These are phyloP conservation scores for Gallinago stenura DNA, from an alignment of 2,797 vertebrate genomes.

Conservation along the genomic window DNA sequence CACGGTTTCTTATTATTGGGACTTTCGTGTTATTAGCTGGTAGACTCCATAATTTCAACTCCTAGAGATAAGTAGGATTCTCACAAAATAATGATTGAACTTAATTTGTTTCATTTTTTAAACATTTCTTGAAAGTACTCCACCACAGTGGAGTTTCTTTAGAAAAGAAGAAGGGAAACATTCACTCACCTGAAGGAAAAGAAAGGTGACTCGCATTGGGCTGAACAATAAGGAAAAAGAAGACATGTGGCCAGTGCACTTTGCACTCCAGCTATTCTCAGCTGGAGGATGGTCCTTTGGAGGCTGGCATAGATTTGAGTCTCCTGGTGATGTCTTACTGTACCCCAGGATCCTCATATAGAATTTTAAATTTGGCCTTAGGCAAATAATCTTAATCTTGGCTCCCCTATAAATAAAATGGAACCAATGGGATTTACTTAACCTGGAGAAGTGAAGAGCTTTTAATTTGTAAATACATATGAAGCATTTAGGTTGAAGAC, in stretches of 20 bases:
- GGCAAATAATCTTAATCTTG: not conserved
- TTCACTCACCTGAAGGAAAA: not conserved
- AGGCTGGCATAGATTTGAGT: not conserved
- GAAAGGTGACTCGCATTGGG: not conserved
- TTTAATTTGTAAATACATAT: not conserved
- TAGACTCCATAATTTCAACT: not conserved
- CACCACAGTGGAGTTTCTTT: not conserved
- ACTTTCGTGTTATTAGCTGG: not conserved
- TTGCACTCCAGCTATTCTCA: not conserved
- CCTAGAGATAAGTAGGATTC: not conserved
- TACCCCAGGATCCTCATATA: not conserved
- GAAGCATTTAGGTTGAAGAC: not conserved
- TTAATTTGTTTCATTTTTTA: not conserved
- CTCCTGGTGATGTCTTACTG: not conserved
- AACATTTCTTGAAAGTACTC: not conserved
- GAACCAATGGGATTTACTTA: not conserved
- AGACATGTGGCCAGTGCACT: fast-evolving
- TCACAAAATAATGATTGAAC: not conserved
- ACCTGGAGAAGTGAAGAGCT: not conserved
- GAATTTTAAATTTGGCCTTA: not conserved
- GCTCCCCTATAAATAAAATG: not conserved
- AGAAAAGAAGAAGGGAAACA: not conserved
- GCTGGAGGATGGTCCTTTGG: not conserved
- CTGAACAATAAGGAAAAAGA: not conserved
- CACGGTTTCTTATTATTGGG: not conserved